phyloP scores from a whole-genome alignment of 2,113 vertebrate species.

The Pardalotus punctatus region DNA sequence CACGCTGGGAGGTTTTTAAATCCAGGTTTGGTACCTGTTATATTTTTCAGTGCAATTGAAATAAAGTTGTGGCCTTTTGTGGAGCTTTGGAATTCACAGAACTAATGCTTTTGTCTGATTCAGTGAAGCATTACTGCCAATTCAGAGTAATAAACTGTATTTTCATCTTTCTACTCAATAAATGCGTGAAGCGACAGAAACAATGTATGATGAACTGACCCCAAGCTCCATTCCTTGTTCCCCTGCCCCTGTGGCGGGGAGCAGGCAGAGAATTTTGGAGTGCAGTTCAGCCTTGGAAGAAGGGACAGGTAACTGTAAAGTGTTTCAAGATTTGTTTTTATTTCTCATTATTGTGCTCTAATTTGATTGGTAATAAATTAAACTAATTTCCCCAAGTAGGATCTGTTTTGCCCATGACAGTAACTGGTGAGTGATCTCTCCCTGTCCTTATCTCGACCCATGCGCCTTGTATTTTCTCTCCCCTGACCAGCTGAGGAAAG shows the following conservation, averaged over 20 bases:
- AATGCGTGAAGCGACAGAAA: background rate
- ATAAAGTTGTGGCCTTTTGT: background rate
- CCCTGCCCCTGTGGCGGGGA: background rate
- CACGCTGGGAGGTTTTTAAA: fast-evolving
- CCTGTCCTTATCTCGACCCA: background rate
- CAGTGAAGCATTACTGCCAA: background rate
- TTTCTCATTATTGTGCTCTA: background rate
- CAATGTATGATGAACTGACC: background rate
- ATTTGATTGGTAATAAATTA: background rate
- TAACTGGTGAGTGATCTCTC: background rate
- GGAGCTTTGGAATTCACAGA: background rate
- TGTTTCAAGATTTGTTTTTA: background rate
- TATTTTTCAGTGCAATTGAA: background rate
- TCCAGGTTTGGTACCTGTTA: background rate
- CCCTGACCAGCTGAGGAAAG: background rate
- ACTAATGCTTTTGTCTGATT: background rate
- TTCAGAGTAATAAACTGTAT: background rate
- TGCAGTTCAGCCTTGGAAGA: background rate
- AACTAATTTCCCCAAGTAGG: background rate
- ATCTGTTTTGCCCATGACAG: background rate
- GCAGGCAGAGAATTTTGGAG: background rate
- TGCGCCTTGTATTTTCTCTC: background rate
- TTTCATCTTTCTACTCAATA: background rate
- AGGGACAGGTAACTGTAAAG: background rate
- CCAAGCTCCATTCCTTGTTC: background rate